Evolutionary conservation across 1,140 invertebrate species (phyloP).

Genomic region (Camponotus vicinus): DNA sequence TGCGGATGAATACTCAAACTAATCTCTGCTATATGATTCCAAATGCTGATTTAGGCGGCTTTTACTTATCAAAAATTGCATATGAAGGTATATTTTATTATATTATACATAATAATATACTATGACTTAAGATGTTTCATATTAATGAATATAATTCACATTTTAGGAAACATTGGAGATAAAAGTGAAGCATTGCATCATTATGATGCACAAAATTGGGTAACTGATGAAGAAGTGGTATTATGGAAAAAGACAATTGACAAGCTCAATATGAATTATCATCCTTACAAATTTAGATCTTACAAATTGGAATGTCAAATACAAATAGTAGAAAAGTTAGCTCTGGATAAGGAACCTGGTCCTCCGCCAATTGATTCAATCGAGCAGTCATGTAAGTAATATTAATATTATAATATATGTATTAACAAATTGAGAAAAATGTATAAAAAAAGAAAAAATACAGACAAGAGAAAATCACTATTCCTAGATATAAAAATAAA

Average conservation of each 20-base stretch:
- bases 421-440: not conserved
- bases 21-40: constrained; percentile 74
- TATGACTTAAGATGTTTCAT: not conserved
- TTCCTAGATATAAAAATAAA: not conserved
- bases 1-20: constrained; percentile 49
- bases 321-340: constrained; percentile 69
- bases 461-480: not conserved
- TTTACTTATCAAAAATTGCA: constrained; percentile 76
- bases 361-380: constrained; percentile 38
- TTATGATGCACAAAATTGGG: constrained; percentile 11
- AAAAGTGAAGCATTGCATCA: constrained; percentile 12
- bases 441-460: not conserved
- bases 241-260: constrained; percentile 36
- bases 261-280: not conserved
- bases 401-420: not conserved
- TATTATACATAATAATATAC: not conserved
- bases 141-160: not conserved
- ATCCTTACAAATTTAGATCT: constrained; percentile 29
- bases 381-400: constrained; percentile 53
- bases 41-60: constrained; percentile 68
- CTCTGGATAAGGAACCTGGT: constrained; percentile 62
- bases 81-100: constrained; percentile 65
- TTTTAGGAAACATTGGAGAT: constrained; percentile 35
- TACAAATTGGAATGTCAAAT: constrained; percentile 52
- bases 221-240: constrained; percentile 1